A percentile compares a stretch with the other conserved stretches of the same genome.
phyloP scores from a whole-genome alignment of 2,888 invertebrate species.

The Leptinotarsa haldemani region DNA sequence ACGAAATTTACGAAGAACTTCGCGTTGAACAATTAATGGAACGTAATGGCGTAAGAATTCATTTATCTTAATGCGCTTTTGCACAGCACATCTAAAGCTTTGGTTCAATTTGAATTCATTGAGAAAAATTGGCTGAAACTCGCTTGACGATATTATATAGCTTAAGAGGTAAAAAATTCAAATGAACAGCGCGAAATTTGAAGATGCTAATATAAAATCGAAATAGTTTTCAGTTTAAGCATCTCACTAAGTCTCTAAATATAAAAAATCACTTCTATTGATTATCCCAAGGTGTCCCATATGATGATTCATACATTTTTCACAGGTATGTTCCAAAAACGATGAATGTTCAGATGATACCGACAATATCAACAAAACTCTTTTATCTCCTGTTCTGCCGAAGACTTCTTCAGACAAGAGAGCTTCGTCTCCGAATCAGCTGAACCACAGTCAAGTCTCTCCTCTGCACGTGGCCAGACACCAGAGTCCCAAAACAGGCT shows the following conservation, averaged over 20 bases:
- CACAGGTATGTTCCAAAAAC: constrained; percentile 70
- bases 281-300: too few species aligned
- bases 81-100: too few species aligned
- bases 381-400: constrained; percentile 59
- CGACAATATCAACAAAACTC: constrained; percentile 60
- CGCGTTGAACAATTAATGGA: constrained; percentile 84
- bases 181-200: too few species aligned
- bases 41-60: constrained; percentile 74
- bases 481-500: constrained; percentile 67
- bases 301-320: constrained; percentile 33
- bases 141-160: too few species aligned
- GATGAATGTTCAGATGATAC: constrained; percentile 72
- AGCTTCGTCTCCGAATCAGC: constrained; percentile 65
- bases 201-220: too few species aligned
- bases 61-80: too few species aligned
- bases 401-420: constrained; percentile 64
- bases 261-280: too few species aligned
- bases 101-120: too few species aligned
- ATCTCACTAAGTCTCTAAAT: too few species aligned
- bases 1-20: constrained; percentile 79
- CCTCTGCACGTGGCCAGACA: constrained; percentile 66
- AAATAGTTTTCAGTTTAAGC: too few species aligned
- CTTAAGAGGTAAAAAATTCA: too few species aligned
- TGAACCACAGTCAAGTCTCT: constrained; percentile 67
- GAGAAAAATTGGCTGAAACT: too few species aligned